A percentile compares a stretch with the other conserved stretches of the same genome.
Conservation (phyloP, 2,113 vertebrate genomes). For the Hypomesus transpacificus region DNA sequence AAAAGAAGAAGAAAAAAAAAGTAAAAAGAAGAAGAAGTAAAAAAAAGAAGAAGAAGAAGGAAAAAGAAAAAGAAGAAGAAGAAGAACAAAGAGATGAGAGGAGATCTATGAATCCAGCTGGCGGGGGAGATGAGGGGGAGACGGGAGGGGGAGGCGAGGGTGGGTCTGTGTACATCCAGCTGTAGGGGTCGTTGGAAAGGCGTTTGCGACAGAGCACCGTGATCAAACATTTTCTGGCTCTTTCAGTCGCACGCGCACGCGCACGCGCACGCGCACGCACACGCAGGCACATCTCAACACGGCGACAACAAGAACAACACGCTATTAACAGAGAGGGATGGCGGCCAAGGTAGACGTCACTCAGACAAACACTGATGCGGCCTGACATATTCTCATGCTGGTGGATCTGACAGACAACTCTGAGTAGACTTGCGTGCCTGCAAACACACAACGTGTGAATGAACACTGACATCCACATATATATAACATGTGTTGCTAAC, state of each 20-base stretch:
- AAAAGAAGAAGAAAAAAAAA: background rate
- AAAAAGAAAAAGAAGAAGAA: background rate
- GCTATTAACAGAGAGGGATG: background rate
- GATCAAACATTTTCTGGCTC: slow-evolving; percentile 18
- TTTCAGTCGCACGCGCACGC: background rate
- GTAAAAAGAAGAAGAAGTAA: too few relatives aligned
- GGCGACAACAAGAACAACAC: background rate
- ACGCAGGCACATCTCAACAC: background rate
- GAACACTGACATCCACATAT: too few relatives aligned
- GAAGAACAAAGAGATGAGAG: background rate
- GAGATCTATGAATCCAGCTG: too few relatives aligned
- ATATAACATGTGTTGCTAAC: too few relatives aligned
- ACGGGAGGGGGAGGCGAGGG: background rate
- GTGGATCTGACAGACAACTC: background rate
- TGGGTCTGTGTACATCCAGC: slow-evolving; percentile 2
- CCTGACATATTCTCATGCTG: too few relatives aligned
- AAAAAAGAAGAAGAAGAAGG: too few relatives aligned
- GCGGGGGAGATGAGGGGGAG: background rate
- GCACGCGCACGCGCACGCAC: background rate
- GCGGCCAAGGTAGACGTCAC: background rate
- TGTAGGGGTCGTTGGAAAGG: slow-evolving; percentile 4
- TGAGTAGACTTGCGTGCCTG: background rate
- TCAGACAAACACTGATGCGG: too few relatives aligned
- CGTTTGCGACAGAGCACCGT: background rate
- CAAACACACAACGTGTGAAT: too few relatives aligned